Base-by-base conservation (phyloP, 1,140 invertebrate species). In the Theocolax elegans region DNA sequence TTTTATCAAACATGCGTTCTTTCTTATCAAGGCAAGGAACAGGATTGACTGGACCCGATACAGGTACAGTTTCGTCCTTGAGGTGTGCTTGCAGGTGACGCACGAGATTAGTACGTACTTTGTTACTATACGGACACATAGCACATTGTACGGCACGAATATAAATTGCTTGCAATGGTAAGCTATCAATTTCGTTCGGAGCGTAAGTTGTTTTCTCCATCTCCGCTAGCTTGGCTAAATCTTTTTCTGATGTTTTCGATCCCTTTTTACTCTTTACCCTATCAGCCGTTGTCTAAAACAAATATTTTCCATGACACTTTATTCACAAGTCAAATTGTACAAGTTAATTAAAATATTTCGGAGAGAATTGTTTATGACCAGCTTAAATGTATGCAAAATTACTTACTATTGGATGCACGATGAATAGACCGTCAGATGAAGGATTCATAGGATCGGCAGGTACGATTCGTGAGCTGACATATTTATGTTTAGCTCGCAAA, bases 1-100 rank as follows among this genome's bases (percentile, higher is more conserved):
- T 95, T 80, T 92, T 93, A 77, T 94, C 93, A 78, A 94, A 94
- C 89, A 93, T 92, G 72, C 88, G 89, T 76, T 94, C 92, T 66
- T 91, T 92, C 35, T 90, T 90, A 54, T 92, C 90, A 19, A 94
- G 82, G 80, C 92, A 92, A 0, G 93, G 93, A 0, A 94, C 92
- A 0, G 93, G 93, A 85, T 94, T 94, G 0, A 93, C 89, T 0
- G 91, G 90, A 0, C 90, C 89, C 0, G 87, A 89, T 72, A 89
- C 85, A 1, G 91, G 87, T 2, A 90, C 89, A 0, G 83, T 85
- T 67, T 88, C 83, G 64, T 89, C 89, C 46, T 88, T 87, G 0
- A 86, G 85, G 77, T 94, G 93, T 54, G 91, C 77, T 67, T 89
- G 88, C 54, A 94, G 79, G 78, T 95, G 93, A 4, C 92, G 82